Evolutionary conservation across 2,888 invertebrate species (phyloP).

Genomic region (Lacanobia oleracea): DNA sequence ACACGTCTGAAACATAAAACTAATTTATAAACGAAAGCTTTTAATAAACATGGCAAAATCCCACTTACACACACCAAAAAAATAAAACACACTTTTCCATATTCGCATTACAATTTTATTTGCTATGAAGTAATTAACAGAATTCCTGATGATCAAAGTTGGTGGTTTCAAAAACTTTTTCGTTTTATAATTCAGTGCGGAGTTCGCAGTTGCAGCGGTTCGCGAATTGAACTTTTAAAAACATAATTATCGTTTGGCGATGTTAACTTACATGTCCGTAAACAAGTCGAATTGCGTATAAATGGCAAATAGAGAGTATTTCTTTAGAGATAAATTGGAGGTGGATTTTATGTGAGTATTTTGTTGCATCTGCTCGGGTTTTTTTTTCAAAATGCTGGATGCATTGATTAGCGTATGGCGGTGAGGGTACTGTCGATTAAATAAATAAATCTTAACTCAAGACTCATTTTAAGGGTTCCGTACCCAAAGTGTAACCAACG

Average conservation of each 20-base stretch:
- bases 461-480: no score
- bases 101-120: slow-evolving; percentile 42
- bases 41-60: neutral
- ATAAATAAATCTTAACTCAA: no score
- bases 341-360: neutral
- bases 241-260: slow-evolving; percentile 54
- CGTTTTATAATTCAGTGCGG: slow-evolving; percentile 49
- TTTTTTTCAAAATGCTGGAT: neutral
- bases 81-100: slow-evolving; percentile 5
- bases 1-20: neutral
- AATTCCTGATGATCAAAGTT: slow-evolving; percentile 60
- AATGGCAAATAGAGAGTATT: slow-evolving; percentile 3
- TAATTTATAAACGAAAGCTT: neutral
- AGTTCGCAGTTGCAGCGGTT: slow-evolving; percentile 48
- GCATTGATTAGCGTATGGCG: no score
- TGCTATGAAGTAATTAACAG: slow-evolving; percentile 61
- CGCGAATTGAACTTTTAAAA: slow-evolving; percentile 52
- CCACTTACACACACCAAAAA: no score
- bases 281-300: slow-evolving; percentile 10
- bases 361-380: neutral
- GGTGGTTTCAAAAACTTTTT: slow-evolving; percentile 58
- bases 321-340: neutral
- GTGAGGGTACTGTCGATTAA: no score
- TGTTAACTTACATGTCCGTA: slow-evolving; percentile 28
- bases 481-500: no score